Conservation (phyloP, 2,888 invertebrate species). For the Drosophila borborema region DNA sequence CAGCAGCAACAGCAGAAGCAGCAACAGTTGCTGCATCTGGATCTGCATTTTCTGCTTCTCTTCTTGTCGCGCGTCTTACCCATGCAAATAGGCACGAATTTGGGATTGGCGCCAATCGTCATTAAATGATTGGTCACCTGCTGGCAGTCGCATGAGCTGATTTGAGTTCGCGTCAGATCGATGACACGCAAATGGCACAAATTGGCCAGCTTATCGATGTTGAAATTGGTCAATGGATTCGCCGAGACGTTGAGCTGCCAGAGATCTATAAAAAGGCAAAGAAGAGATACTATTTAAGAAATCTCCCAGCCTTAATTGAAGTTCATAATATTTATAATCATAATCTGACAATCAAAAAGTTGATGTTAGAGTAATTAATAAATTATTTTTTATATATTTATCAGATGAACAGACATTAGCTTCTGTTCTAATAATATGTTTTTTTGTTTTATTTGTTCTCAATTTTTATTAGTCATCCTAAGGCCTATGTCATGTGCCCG, state of each 20-base stretch:
- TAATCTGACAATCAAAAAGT: background rate
- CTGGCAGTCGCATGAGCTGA: conserved; percentile 81
- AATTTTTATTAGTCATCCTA: too few relatives aligned
- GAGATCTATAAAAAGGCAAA: conserved; percentile 84
- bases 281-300: background rate
- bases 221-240: conserved; percentile 86
- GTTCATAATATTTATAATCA: background rate
- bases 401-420: too few relatives aligned
- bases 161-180: conserved; percentile 85
- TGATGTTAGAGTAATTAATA: too few relatives aligned
- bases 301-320: background rate
- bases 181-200: conserved; percentile 88
- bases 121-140: conserved; percentile 81
- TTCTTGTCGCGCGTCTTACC: conserved; percentile 69
- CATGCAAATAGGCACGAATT: conserved; percentile 81
- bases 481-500: too few relatives aligned
- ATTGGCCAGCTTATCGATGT: conserved; percentile 86
- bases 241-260: conserved; percentile 88
- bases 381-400: too few relatives aligned
- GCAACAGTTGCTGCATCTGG: conserved; percentile 11
- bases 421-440: too few relatives aligned
- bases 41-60: background rate
- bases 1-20: conserved; percentile 29
- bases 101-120: conserved; percentile 72
- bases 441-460: too few relatives aligned